phyloP scores from a whole-genome alignment of 2,888 invertebrate genomes.

The Synanthedon vespiformis region DNA sequence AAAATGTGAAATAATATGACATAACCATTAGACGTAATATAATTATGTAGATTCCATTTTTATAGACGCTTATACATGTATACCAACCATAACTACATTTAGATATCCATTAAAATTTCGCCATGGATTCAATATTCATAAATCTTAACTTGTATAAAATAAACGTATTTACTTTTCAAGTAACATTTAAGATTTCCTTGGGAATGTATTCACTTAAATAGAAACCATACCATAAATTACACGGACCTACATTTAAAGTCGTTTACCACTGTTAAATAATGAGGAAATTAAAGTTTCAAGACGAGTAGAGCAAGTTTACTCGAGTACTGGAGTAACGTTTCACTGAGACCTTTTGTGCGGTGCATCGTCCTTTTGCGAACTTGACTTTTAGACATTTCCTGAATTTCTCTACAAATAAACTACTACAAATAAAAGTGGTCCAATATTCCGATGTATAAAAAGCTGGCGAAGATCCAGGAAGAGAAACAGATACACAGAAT shows the following conservation, averaged over 20 bases:
- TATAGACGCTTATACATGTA: too few relatives aligned
- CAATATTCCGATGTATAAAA: constrained; percentile 39
- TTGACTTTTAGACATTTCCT: constrained; percentile 63
- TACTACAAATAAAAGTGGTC: constrained; percentile 37
- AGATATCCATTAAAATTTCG: too few relatives aligned
- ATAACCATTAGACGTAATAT: too few relatives aligned
- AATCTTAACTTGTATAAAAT: too few relatives aligned
- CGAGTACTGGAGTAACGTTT: background rate
- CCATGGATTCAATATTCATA: too few relatives aligned
- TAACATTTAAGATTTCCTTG: too few relatives aligned
- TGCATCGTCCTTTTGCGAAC: constrained; percentile 41
- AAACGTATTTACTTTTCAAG: too few relatives aligned
- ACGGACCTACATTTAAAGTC: background rate
- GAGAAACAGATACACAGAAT: constrained; percentile 38
- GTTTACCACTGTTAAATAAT: background rate
- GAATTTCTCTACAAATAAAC: constrained; percentile 41
- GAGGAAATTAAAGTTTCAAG: background rate
- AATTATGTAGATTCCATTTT: too few relatives aligned
- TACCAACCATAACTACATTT: too few relatives aligned
- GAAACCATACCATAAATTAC: too few relatives aligned
- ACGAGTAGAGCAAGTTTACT: background rate
- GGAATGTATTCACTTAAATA: too few relatives aligned
- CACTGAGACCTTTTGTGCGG: constrained; percentile 22
- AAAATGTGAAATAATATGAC: too few relatives aligned
- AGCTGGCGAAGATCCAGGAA: constrained; percentile 10